Evolutionary conservation across 2,113 vertebrate genomes (phyloP).

Genomic region (Centrocercus urophasianus): DNA sequence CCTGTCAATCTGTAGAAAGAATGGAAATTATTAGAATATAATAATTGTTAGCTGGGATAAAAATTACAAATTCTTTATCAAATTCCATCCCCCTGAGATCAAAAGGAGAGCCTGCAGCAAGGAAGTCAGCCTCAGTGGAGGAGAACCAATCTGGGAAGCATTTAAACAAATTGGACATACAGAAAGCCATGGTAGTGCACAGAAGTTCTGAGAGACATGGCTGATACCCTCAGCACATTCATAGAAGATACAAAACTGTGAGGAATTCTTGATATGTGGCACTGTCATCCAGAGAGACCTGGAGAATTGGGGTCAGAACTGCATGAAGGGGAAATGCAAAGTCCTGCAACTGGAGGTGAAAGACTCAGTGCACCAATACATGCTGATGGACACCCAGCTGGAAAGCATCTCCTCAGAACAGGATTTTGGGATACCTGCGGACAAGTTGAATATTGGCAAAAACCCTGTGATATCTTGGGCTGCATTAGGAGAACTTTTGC

Average conservation of each 20-base stretch:
- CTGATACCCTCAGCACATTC: not conserved
- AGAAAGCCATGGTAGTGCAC: not conserved
- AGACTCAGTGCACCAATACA: not conserved
- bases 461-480: not conserved
- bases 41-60: not conserved
- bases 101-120: not conserved
- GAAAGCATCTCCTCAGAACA: not conserved
- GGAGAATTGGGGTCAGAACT: not conserved
- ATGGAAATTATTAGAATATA: not conserved
- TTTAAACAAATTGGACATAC: not conserved
- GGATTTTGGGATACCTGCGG: not conserved
- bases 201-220: not conserved
- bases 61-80: not conserved
- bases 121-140: not conserved
- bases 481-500: not conserved
- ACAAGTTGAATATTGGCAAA: not conserved
- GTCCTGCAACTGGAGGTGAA: not conserved
- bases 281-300: not conserved
- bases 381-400: fast-evolving
- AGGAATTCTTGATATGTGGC: not conserved
- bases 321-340: not conserved
- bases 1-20: not conserved
- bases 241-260: not conserved
- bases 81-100: not conserved
- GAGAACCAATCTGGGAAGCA: not conserved